phyloP scores from a whole-genome alignment of 2,888 invertebrate species.

The Dolomedes plantarius region DNA sequence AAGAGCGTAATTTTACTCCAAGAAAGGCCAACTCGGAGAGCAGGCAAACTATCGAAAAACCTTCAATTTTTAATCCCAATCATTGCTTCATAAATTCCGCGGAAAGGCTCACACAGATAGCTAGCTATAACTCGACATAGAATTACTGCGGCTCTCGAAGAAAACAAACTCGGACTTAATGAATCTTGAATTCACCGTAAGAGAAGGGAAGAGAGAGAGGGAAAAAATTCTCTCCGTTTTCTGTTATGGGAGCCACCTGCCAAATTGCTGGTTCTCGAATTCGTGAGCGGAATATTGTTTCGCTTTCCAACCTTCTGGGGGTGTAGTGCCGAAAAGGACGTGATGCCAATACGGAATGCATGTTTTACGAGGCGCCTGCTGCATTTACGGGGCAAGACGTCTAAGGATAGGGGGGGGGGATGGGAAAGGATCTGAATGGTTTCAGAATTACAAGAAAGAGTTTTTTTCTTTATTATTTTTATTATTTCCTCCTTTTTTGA shows the following conservation, averaged over 20 bases:
- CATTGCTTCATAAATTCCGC: not conserved
- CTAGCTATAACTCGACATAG: not conserved
- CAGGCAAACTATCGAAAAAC: not conserved
- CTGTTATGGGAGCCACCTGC: slow-evolving; percentile 61
- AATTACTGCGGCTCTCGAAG: not conserved
- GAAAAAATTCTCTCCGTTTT: slow-evolving; percentile 37
- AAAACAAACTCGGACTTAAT: slow-evolving; percentile 3
- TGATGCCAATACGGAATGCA: slow-evolving; percentile 53
- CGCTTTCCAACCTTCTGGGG: not conserved
- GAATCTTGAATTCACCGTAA: not conserved
- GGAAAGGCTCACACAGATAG: not conserved
- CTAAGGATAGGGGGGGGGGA: not conserved
- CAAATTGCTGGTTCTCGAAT: slow-evolving; percentile 43
- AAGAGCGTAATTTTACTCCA: no score
- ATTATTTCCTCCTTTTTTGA: no score
- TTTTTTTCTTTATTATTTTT: not conserved
- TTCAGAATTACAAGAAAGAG: slow-evolving; percentile 41
- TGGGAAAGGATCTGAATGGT: slow-evolving; percentile 41
- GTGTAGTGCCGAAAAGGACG: slow-evolving; percentile 14
- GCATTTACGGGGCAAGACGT: slow-evolving; percentile 28
- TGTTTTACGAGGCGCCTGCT: slow-evolving; percentile 18
- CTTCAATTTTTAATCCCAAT: slow-evolving; percentile 14
- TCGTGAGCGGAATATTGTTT: slow-evolving; percentile 49
- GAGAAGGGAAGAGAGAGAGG: not conserved
- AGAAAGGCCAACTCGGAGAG: no score